These are phyloP conservation scores for Garra rufa DNA, from an alignment of 2,113 vertebrate genomes.

Conservation along the genomic window DNA sequence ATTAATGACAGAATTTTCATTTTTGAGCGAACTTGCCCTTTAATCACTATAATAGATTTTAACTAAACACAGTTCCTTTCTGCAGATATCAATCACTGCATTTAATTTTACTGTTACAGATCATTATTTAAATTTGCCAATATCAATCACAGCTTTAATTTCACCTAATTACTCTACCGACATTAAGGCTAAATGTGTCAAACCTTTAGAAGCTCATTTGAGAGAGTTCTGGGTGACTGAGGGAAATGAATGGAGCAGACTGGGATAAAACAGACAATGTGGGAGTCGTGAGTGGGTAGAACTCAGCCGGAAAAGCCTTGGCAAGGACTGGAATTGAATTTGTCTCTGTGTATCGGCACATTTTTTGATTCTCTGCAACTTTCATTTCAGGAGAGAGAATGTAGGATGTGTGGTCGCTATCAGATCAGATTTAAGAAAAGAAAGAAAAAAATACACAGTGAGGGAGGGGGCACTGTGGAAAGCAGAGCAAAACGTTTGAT, in stretches of 20 bases:
- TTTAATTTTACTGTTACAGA: not conserved
- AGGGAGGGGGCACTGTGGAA: not conserved
- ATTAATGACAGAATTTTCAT: too few relatives aligned
- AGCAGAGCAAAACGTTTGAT: conserved; percentile 36
- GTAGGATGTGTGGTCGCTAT: conserved; percentile 22
- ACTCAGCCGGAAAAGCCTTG: conserved; percentile 18
- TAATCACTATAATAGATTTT: not conserved
- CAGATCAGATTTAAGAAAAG: conserved; percentile 14
- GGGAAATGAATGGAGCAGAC: conserved; percentile 42
- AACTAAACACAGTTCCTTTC: not conserved
- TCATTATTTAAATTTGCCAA: not conserved
- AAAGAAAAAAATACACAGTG: not conserved
- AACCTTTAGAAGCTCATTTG: not conserved
- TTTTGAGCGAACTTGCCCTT: too few relatives aligned
- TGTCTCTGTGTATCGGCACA: conserved; percentile 21
- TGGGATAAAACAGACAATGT: conserved; percentile 44
- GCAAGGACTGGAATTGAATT: conserved; percentile 41
- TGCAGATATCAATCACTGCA: not conserved
- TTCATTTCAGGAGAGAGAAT: conserved; percentile 40
- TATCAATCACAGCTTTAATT: conserved; percentile 6
- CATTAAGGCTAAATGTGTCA: conserved; percentile 33
- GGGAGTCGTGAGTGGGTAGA: conserved; percentile 47
- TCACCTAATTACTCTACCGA: conserved; percentile 33
- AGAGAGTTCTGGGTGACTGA: conserved; percentile 4
- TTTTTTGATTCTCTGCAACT: conserved; percentile 35